Evolutionary conservation across 2,797 vertebrate genomes (phyloP).

Genomic region (Gymnocypris eckloni): DNA sequence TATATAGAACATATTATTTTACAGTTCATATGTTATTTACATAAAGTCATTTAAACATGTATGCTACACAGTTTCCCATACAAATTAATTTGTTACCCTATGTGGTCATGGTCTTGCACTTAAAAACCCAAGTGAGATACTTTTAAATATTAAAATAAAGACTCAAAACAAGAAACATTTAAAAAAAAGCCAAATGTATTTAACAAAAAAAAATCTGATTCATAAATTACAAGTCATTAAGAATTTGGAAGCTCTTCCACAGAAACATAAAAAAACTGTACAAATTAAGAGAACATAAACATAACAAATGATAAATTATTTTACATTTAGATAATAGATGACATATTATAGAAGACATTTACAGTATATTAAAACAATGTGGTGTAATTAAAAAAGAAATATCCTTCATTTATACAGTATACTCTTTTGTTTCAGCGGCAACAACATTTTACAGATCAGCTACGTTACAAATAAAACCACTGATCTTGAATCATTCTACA

Average conservation of each 20-base stretch:
- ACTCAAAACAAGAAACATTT: constrained; percentile 34
- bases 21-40: neutral
- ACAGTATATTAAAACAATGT: constrained; percentile 51
- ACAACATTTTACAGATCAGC: constrained; percentile 46
- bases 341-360: constrained; percentile 27
- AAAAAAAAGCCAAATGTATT: constrained; percentile 65
- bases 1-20: neutral
- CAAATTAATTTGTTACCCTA: neutral
- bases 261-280: constrained; percentile 68
- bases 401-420: constrained; percentile 55
- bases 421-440: constrained; percentile 33
- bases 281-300: constrained; percentile 47
- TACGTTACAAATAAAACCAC: constrained; percentile 60
- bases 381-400: constrained; percentile 48
- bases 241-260: constrained; percentile 52
- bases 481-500: constrained; percentile 34
- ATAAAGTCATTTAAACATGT: neutral
- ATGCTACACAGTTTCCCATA: neutral
- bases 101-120: neutral
- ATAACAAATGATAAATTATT: constrained; percentile 68
- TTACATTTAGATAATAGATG: constrained; percentile 59
- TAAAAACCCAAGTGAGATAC: neutral
- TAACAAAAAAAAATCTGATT: constrained; percentile 60
- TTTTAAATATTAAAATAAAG: constrained; percentile 4
- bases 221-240: constrained; percentile 63